Conservation (phyloP, 2,113 vertebrate genomes). For the Xenus cinereus region DNA sequence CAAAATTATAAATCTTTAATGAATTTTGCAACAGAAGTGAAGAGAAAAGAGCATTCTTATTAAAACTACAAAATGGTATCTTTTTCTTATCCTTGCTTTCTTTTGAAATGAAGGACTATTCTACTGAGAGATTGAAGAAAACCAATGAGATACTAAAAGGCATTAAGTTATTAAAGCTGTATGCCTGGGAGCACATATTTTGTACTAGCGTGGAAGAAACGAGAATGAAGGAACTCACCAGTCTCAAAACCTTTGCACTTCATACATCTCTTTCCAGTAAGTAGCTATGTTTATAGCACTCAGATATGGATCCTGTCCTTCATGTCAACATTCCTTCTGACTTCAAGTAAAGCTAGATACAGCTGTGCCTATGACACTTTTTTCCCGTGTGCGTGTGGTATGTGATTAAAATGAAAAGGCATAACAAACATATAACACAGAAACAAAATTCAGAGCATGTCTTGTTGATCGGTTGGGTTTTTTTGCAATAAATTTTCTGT, state of each 20-base stretch:
- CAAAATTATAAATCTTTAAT: background rate
- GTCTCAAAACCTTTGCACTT: conserved; percentile 86
- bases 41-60: background rate
- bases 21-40: background rate
- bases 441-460: background rate
- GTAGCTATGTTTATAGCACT: background rate
- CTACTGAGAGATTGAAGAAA: conserved; percentile 95
- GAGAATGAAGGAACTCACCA: conserved; percentile 88
- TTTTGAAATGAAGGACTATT: conserved; percentile 85
- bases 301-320: background rate
- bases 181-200: conserved; percentile 98
- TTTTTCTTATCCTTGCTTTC: background rate
- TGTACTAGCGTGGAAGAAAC: conserved; percentile 92
- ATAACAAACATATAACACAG: background rate
- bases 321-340: background rate
- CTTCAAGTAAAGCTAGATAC: background rate
- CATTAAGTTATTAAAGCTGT: conserved; percentile 94
- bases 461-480: background rate
- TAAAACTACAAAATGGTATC: background rate
- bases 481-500: background rate
- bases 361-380: background rate
- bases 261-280: conserved; percentile 89
- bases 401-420: background rate
- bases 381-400: background rate
- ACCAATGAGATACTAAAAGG: conserved; percentile 96